Percentiles rank a stretch among this genome's conserved stretches.
phyloP scores from a whole-genome alignment of 2,113 vertebrate species.

The Bostrychus sinensis region DNA sequence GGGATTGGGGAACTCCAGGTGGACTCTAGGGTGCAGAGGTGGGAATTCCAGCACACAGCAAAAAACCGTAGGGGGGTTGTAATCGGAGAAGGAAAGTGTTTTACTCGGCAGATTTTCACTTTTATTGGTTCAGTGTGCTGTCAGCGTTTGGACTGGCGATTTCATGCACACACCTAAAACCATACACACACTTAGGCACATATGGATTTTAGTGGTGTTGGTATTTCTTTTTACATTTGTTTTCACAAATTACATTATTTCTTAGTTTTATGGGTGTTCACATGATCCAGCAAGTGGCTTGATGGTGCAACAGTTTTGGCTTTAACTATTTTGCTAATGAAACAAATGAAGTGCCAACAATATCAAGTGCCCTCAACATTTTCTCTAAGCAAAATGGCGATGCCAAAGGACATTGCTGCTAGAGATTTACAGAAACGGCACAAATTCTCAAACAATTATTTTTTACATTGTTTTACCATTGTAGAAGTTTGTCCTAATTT shows the following conservation, averaged over 20 bases:
- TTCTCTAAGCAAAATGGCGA: too few relatives aligned
- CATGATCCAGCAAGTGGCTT: conserved; percentile 8
- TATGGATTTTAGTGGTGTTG: conserved; percentile 12
- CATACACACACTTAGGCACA: conserved; percentile 22
- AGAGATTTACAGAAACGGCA: too few relatives aligned
- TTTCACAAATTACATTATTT: conserved; percentile 29
- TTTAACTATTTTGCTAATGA: not conserved
- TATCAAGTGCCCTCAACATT: too few relatives aligned
- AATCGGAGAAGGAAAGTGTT: conserved; percentile 83
- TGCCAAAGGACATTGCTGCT: too few relatives aligned
- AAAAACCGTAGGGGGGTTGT: conserved; percentile 74
- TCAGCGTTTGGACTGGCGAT: conserved; percentile 1
- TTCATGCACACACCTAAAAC: conserved; percentile 1
- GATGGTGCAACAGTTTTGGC: conserved; percentile 4
- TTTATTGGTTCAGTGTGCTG: conserved; percentile 86
- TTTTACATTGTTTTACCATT: too few relatives aligned
- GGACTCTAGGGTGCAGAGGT: conserved; percentile 78
- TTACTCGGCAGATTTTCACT: conserved; percentile 80
- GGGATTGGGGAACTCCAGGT: conserved; percentile 48
- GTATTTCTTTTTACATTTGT: conserved; percentile 20
- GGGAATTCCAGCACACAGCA: conserved; percentile 79
- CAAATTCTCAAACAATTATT: too few relatives aligned
- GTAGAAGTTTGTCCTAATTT: too few relatives aligned
- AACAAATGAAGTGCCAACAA: too few relatives aligned
- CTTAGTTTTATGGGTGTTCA: conserved; percentile 21